Evolutionary conservation across 2,888 invertebrate genomes (phyloP), one percentile per base, ranked within the genome.

Genomic region (Plusia festucae): DNA sequence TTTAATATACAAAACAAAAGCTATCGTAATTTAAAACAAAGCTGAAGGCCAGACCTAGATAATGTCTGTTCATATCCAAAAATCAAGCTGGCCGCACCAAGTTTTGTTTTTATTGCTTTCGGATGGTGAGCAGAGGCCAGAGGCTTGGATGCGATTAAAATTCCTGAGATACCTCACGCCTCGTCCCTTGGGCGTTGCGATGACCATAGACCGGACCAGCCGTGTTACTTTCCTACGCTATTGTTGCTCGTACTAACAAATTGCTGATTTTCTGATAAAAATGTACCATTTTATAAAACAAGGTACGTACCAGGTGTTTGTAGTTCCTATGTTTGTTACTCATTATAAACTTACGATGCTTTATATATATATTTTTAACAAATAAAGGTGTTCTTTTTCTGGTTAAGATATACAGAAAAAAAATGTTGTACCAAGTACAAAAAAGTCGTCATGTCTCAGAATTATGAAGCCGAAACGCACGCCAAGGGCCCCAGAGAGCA

Each of bases 61-160:
- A 88, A 86, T 88, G 86, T 78, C 82, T 81, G 87, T 76, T 76
- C 83, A 76, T 86, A 87, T 89, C 90, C 91, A 85, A 93, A 93
- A 90, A 90, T 87, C 85, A 88, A 88, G 84, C 86, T 85, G 90
- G 83, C 81, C 86, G 82, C 78, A 80, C 73, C 71, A 73, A 83
- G 84, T 88, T 89, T 88, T 88, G 88, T 88, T 91, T 91, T 91
- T 91, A 89, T 91, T 89, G 83, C 85, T 81, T 85, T 88, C 84
- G 85, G 81, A 83, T 81, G 85, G 84, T 87, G 86, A 81, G 81
- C 84, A 83, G 79, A 83, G 85, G 86, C 86, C 89, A 82, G 86
- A 83, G 90, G 89, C 90, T 90, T 90, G 90, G 93, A 90, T 91
- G 88, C 95, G 94, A 95, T 94, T 94, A 95, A 95, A 91, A 95